Percentiles rank a stretch among this genome's conserved stretches.
phyloP scores from a whole-genome alignment of 35 echinoderm and acorn worm genomes.

The Ophioderma brevispina region DNA sequence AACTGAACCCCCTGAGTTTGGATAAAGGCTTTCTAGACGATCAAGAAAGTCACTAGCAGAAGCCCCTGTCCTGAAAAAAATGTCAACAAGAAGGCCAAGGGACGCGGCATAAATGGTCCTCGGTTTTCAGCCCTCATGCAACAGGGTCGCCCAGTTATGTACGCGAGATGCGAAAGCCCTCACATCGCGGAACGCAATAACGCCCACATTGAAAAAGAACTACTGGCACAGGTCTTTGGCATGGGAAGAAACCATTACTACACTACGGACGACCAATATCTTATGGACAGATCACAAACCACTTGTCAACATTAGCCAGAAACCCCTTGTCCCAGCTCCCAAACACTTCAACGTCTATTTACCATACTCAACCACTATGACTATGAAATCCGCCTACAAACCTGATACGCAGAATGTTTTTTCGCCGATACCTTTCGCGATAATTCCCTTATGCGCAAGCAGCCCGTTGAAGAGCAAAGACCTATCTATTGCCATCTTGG shows the following conservation, averaged over 20 bases:
- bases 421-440: slow-evolving; percentile 65
- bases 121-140: slow-evolving; percentile 52
- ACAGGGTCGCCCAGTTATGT: slow-evolving; percentile 59
- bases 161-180: slow-evolving; percentile 49
- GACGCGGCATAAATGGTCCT: slow-evolving; percentile 50
- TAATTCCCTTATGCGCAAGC: slow-evolving; percentile 23
- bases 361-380: slow-evolving; percentile 49
- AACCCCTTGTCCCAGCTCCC: slow-evolving; percentile 57
- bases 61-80: slow-evolving; percentile 36
- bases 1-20: slow-evolving; percentile 41
- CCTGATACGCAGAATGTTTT: slow-evolving; percentile 54
- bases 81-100: slow-evolving; percentile 43
- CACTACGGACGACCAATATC: slow-evolving; percentile 55
- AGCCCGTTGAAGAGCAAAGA: slow-evolving; percentile 16
- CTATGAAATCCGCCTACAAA: too few species aligned
- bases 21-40: slow-evolving; percentile 21
- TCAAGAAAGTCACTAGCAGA: slow-evolving; percentile 21
- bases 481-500: slow-evolving; percentile 21
- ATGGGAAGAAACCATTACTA: slow-evolving; percentile 59
- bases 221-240: slow-evolving; percentile 63
- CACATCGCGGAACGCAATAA: slow-evolving; percentile 68
- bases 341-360: slow-evolving; percentile 58
- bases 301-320: slow-evolving; percentile 53
- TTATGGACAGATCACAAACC: slow-evolving; percentile 83
- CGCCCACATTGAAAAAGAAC: slow-evolving; percentile 75